These are phyloP conservation scores for Caradrina kadenii DNA, from an alignment of 2,888 invertebrate genomes.

Conservation along the genomic window DNA sequence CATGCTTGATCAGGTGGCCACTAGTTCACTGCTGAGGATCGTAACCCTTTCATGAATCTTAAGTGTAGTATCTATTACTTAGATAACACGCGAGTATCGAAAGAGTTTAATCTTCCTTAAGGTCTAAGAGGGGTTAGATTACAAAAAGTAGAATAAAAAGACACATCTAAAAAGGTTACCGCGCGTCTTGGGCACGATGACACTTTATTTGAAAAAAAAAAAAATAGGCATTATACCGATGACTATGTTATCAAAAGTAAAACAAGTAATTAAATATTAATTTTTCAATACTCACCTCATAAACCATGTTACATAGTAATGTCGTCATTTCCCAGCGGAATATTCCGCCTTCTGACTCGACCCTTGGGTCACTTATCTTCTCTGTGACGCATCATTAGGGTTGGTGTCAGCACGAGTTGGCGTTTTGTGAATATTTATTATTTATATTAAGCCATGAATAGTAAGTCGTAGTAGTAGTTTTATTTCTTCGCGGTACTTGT, in stretches of 20 bases:
- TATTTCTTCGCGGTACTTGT: no score
- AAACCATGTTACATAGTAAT: slow-evolving; percentile 51
- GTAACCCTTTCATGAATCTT: neutral
- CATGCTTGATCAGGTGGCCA: no score
- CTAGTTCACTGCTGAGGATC: neutral
- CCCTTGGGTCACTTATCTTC: slow-evolving; percentile 64
- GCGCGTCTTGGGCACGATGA: slow-evolving; percentile 5
- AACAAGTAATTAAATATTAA: slow-evolving; percentile 30
- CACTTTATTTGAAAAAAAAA: no score
- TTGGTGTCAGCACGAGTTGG: slow-evolving; percentile 15
- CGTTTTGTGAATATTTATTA: slow-evolving; percentile 1
- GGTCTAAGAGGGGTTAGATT: no score
- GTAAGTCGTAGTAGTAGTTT: no score
- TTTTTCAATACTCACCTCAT: slow-evolving; percentile 17
- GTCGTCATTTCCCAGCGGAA: slow-evolving; percentile 69
- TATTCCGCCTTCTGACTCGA: slow-evolving; percentile 66
- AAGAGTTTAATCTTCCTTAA: no score
- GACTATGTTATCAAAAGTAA: slow-evolving; percentile 27
- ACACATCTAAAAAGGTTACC: no score
- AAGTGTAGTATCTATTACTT: neutral
- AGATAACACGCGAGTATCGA: no score
- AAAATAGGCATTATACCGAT: neutral
- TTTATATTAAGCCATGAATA: neutral
- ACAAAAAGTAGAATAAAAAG: no score
- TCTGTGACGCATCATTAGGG: slow-evolving; percentile 59